Base-by-base conservation (phyloP, 2,797 vertebrate species). In the Loris lydekkerianus region DNA sequence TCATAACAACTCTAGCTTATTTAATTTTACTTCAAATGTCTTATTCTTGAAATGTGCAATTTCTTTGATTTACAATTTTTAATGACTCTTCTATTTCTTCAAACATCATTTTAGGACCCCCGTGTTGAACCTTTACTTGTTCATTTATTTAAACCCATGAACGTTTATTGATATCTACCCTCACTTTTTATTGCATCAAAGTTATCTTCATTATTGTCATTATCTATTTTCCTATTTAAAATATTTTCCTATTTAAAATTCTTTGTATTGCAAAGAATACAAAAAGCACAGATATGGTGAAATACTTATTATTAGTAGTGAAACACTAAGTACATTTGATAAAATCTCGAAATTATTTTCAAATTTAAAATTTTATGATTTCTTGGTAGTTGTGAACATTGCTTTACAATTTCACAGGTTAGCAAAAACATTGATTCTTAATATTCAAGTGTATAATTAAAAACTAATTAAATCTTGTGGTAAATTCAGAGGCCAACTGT, bases 291-390 rank as follows among this genome's bases (percentile, higher is more conserved):
- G n/a, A 56, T 82, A 18, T 76, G 58, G 53, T 53, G 56, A 17
- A 82, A 91, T 86, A n/a, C 63, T 15, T 65, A 81, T 58, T 94
- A 63, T 34, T 70, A 86, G 27, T 60, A 77, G 61, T 46, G 15
- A 89, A 13, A 31, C 10, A 69, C 17, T 40, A 86, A 81, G 56
- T 76, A 63, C 34, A 81, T 61, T 69, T 81, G 27, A 86, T 76
- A 60, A 81, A 88, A n/a, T 86, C 2, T 89, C 13, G 17, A 73
- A 87, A 60, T 60, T 92, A 49, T 80, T 88, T 94, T 78, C 27
- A 63, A 65, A 78, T 72, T 83, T n/a, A 76, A 70, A 29, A 37
- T 53, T n/a, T 37, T 17, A 21, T 65, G 49, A 29, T 86, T 89
- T 92, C 40, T 84, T 69, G 34, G 40, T 61, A 86, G 18, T 76